These are phyloP conservation scores for Hypanus sabinus DNA, from an alignment of 2,113 vertebrate species.

Conservation along the genomic window DNA sequence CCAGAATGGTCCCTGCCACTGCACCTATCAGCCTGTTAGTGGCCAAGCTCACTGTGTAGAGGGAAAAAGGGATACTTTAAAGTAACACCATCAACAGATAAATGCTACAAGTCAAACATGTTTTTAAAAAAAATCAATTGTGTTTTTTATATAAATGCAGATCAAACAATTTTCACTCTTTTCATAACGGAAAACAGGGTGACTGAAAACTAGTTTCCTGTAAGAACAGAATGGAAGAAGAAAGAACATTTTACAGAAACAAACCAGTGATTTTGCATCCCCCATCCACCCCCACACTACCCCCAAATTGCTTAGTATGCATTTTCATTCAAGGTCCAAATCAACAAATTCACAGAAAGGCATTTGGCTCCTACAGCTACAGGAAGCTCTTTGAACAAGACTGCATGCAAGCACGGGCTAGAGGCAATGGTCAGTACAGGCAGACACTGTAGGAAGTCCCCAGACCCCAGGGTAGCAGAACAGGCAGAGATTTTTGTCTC, in stretches of 20 bases:
- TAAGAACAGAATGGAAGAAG: background rate
- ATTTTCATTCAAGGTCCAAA: background rate
- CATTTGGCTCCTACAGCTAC: background rate
- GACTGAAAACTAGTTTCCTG: background rate
- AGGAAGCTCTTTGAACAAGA: too few species aligned
- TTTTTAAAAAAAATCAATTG: background rate
- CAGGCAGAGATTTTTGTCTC: too few species aligned
- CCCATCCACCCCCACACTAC: too few species aligned
- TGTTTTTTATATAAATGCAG: background rate
- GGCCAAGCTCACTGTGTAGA: conserved; percentile 98
- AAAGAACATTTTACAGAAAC: background rate
- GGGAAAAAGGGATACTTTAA: conserved; percentile 76
- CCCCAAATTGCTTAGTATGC: background rate
- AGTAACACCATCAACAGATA: conserved; percentile 35
- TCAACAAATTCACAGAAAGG: conserved; percentile 10
- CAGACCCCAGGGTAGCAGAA: background rate
- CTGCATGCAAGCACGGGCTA: background rate
- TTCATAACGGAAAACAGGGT: background rate
- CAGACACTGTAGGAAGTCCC: background rate
- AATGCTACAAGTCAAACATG: conserved; percentile 16
- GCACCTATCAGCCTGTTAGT: conserved; percentile 99
- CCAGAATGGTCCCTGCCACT: conserved; percentile 99
- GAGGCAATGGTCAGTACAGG: background rate
- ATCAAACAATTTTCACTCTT: background rate
- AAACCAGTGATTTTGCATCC: background rate